Percentiles rank a stretch among this genome's conserved stretches.
Conservation (phyloP, 2,888 invertebrate genomes). For the Pristionchus mayeri region DNA sequence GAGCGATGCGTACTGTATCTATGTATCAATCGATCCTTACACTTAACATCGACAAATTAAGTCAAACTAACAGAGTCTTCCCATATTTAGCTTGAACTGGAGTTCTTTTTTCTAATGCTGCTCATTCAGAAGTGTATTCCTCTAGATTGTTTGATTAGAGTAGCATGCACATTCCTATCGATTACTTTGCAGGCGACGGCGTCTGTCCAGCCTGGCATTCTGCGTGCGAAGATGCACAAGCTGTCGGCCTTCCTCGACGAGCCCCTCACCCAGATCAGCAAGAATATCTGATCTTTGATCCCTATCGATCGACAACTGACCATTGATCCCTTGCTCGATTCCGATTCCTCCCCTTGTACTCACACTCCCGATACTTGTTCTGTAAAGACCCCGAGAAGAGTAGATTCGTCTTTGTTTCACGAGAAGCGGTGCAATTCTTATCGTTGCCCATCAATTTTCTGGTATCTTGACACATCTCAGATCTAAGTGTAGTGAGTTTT, state of each 20-base stretch:
- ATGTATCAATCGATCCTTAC: not conserved
- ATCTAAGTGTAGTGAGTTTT: not conserved
- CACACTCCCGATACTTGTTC: not conserved
- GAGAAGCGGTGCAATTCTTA: slow-evolving; percentile 13
- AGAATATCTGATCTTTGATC: slow-evolving; percentile 44
- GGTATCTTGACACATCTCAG: slow-evolving; percentile 24
- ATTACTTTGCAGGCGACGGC: slow-evolving; percentile 52
- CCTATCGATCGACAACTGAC: not conserved
- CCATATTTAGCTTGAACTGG: too few relatives aligned
- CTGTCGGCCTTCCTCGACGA: slow-evolving; percentile 58
- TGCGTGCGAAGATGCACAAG: slow-evolving; percentile 59
- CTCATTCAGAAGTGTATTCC: too few relatives aligned
- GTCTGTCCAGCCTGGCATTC: slow-evolving; percentile 58
- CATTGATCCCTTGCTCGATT: not conserved
- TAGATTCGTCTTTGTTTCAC: not conserved
- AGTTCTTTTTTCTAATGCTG: too few relatives aligned
- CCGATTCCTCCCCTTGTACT: not conserved
- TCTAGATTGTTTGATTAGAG: too few relatives aligned
- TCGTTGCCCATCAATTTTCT: not conserved
- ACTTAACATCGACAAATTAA: not conserved
- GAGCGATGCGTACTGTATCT: not conserved
- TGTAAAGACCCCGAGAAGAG: slow-evolving; percentile 11
- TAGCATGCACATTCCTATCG: not conserved
- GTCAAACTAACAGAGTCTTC: too few relatives aligned
- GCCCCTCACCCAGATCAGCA: slow-evolving; percentile 54